Conservation (phyloP, 2,797 vertebrate genomes). For the Megaceryle alcyon region DNA sequence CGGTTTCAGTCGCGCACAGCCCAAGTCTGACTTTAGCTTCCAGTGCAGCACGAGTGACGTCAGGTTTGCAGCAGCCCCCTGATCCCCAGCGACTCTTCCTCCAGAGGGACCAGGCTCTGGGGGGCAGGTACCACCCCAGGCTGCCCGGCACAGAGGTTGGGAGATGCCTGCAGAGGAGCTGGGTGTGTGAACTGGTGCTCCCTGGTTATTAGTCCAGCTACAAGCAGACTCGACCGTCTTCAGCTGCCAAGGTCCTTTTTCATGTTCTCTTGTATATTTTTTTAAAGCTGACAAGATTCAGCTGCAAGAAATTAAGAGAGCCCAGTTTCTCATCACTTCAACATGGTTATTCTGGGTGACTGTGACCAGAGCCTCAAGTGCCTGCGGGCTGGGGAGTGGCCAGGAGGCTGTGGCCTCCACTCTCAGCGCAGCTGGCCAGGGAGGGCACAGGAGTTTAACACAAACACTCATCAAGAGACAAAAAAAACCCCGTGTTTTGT, state of each 20-base stretch:
- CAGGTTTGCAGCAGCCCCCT: not conserved
- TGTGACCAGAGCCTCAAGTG: fast-evolving
- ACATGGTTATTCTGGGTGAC: not conserved
- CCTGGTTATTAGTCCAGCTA: too few relatives aligned
- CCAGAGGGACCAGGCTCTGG: not conserved
- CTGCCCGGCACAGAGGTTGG: fast-evolving
- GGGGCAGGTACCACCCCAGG: fast-evolving
- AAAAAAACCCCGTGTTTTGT: not conserved
- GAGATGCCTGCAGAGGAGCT: fast-evolving
- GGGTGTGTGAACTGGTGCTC: fast-evolving
- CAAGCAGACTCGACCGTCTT: not conserved
- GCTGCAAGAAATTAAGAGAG: not conserved
- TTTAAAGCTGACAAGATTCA: not conserved
- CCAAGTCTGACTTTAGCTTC: not conserved
- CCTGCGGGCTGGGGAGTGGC: fast-evolving
- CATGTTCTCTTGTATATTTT: not conserved
- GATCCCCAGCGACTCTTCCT: not conserved
- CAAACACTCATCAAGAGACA: not conserved
- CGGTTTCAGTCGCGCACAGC: not conserved
- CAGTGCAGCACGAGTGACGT: not conserved
- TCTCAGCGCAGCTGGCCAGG: too few relatives aligned
- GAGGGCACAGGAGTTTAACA: too few relatives aligned
- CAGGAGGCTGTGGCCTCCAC: fast-evolving
- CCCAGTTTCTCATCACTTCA: fast-evolving
- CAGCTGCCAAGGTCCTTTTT: not conserved